A percentile compares a stretch with the other conserved stretches of the same genome.
phyloP scores from a whole-genome alignment of 2,113 vertebrate species.

The Myxocyprinus asiaticus region DNA sequence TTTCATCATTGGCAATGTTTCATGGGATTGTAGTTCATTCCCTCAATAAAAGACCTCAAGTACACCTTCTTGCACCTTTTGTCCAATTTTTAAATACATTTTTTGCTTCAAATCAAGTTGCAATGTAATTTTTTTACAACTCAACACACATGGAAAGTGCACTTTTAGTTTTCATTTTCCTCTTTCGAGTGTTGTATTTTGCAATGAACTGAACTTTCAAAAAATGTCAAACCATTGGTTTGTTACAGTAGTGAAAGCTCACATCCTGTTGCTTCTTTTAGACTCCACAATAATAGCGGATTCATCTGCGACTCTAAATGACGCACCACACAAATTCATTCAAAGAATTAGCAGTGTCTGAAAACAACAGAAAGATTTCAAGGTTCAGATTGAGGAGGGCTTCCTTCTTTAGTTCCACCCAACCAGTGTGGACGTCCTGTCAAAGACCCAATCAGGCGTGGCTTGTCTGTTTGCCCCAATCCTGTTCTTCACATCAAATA shows the following conservation, averaged over 20 bases:
- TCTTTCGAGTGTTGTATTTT: neutral
- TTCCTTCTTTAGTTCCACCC: slow-evolving; percentile 37
- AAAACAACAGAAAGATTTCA: neutral
- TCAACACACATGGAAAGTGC: too few species aligned
- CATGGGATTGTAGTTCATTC: too few species aligned
- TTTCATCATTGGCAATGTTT: too few species aligned
- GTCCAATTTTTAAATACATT: too few species aligned
- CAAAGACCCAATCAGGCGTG: neutral
- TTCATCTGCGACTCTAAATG: neutral
- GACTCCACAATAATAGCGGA: neutral
- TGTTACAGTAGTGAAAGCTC: neutral
- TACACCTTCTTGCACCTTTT: too few species aligned
- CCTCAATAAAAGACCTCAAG: too few species aligned
- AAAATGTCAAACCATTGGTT: neutral
- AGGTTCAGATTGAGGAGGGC: neutral
- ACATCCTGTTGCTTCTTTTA: neutral
- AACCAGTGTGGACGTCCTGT: neutral
- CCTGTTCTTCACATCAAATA: neutral
- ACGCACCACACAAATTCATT: neutral
- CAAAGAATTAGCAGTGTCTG: slow-evolving; percentile 5
- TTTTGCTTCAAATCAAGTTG: too few species aligned
- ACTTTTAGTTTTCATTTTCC: too few species aligned
- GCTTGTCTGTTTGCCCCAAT: too few species aligned
- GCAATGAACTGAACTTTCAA: neutral
- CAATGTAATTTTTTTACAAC: too few species aligned